Percentiles rank a stretch among this genome's conserved stretches.
Evolutionary conservation across 2,113 vertebrate genomes (phyloP).

Genomic region (Ptilonorhynchus violaceus): DNA sequence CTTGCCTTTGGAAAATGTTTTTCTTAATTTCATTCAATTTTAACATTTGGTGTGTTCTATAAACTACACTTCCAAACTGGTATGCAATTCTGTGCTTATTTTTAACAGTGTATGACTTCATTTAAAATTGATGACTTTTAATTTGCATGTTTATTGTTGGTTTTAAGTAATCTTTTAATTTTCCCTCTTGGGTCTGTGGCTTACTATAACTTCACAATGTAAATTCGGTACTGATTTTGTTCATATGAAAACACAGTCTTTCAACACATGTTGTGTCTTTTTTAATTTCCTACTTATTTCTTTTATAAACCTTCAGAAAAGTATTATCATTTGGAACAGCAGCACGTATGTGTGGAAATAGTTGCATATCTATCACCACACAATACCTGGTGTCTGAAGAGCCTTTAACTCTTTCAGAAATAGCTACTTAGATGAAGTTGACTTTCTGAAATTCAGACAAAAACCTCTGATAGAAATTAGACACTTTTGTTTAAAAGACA

Average conservation of each 20-base stretch:
- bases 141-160: conserved; percentile 43
- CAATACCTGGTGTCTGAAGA: background rate
- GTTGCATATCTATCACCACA: background rate
- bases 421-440: background rate
- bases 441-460: background rate
- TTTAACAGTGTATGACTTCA: conserved; percentile 50
- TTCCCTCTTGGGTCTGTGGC: conserved; percentile 22
- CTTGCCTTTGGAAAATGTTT: conserved; percentile 63
- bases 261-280: background rate
- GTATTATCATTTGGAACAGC: background rate
- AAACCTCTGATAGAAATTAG: background rate
- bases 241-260: background rate
- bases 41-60: conserved; percentile 45
- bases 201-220: conserved; percentile 15
- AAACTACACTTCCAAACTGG: conserved; percentile 49
- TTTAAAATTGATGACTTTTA: conserved; percentile 42
- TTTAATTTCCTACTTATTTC: background rate
- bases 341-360: background rate
- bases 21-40: conserved; percentile 72
- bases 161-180: conserved; percentile 68
- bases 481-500: background rate
- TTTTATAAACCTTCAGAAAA: background rate
- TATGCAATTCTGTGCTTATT: conserved; percentile 56
- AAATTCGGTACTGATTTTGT: background rate
- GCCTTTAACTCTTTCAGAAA: conserved; percentile 1